These are phyloP conservation scores for Lacerta agilis DNA, from an alignment of 2,797 vertebrate species.

Conservation along the genomic window DNA sequence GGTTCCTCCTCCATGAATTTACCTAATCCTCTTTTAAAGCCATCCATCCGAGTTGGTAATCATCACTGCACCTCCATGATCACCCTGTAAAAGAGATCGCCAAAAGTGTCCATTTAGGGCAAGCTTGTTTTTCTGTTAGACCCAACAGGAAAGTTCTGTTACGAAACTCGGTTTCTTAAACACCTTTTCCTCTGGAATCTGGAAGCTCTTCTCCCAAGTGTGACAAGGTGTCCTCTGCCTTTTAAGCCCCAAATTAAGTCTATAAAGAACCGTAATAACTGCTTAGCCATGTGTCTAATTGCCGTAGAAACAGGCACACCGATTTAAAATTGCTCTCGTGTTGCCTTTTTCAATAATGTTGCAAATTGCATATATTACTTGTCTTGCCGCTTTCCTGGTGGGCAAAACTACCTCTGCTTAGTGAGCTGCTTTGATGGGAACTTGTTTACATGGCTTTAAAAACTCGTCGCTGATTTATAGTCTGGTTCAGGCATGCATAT, in stretches of 20 bases:
- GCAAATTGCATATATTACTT: not conserved
- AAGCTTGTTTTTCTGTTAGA: constrained; percentile 16
- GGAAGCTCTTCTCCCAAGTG: not conserved
- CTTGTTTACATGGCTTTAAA: not conserved
- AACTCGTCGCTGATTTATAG: not conserved
- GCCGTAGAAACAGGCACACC: constrained; percentile 32
- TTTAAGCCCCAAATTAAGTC: constrained; percentile 55
- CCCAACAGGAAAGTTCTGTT: constrained; percentile 2
- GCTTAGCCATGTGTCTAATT: constrained; percentile 45
- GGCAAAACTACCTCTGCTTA: not conserved
- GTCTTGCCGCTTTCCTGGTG: not conserved
- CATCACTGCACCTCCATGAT: not conserved
- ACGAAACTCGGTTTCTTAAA: not conserved
- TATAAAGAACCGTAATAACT: constrained; percentile 43
- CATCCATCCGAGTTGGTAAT: no score
- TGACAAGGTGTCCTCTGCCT: constrained; percentile 7
- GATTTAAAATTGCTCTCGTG: constrained; percentile 29
- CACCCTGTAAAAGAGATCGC: not conserved
- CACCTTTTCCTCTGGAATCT: not conserved
- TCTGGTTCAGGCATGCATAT: not conserved
- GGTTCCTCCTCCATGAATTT: no score
- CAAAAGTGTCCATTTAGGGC: constrained; percentile 14
- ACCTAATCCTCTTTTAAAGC: no score
- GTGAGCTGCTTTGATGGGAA: no score
- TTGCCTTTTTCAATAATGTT: not conserved